Evolutionary conservation across 2,888 invertebrate species (phyloP).

Genomic region (Halictus quadricinctus): DNA sequence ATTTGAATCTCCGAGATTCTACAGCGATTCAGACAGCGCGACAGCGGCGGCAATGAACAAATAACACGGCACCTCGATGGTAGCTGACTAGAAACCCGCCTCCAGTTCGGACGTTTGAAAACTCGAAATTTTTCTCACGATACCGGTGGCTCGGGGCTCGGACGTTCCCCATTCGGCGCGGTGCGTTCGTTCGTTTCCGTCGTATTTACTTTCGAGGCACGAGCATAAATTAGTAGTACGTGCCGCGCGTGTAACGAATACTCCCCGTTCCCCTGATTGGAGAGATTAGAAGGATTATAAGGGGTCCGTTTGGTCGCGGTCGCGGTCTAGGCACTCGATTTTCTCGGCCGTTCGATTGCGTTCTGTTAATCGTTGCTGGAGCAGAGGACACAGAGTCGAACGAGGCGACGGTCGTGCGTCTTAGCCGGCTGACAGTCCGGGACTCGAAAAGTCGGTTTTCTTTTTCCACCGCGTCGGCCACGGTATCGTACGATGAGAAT

Average conservation of each 20-base stretch:
- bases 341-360: conserved; percentile 55
- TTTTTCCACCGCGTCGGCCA: conserved; percentile 40
- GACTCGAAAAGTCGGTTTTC: conserved; percentile 47
- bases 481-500: conserved; percentile 50
- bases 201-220: conserved; percentile 70
- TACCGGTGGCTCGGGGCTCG: conserved; percentile 10
- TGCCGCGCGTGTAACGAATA: conserved; percentile 72
- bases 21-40: neutral
- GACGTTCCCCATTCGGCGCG: conserved; percentile 42
- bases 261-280: conserved; percentile 64
- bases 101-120: neutral
- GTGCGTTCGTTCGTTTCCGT: conserved; percentile 39
- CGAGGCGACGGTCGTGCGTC: conserved; percentile 48
- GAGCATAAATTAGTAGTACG: conserved; percentile 75
- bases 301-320: conserved; percentile 22
- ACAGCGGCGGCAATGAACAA: neutral
- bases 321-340: conserved; percentile 52
- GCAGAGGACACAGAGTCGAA: conserved; percentile 21
- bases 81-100: conserved; percentile 20
- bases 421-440: conserved; percentile 42
- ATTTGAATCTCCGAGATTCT: too few species aligned
- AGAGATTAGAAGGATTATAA: conserved; percentile 70
- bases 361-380: conserved; percentile 39
- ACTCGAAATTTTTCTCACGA: conserved; percentile 55
- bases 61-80: neutral